Conservation (phyloP, 2,888 invertebrate species). For the Habroteleia sp. region DNA sequence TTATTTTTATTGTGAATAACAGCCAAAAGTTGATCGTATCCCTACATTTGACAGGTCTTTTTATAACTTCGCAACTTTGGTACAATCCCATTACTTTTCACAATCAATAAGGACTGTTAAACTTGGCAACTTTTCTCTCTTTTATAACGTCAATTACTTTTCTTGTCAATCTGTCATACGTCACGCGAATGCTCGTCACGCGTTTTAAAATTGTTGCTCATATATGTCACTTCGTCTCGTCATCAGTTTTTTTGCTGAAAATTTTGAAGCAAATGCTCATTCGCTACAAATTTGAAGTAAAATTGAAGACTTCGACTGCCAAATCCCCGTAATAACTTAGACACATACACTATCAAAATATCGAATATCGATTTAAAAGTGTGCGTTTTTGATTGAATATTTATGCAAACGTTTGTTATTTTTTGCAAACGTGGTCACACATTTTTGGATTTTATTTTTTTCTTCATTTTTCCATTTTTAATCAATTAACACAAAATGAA, state of each 20-base stretch:
- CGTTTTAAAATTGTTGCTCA: constrained; percentile 28
- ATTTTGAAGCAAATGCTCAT: not conserved
- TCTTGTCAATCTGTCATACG: constrained; percentile 52
- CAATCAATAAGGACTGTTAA: constrained; percentile 44
- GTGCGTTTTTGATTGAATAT: no score
- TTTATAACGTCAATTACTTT: constrained; percentile 48
- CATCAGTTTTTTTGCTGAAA: not conserved
- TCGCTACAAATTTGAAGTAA: not conserved
- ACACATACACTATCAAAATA: no score
- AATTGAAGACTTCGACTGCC: no score
- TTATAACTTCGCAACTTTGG: constrained; percentile 33
- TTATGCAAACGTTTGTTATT: no score
- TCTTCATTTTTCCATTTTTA: no score
- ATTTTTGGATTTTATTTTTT: no score
- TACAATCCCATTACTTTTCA: constrained; percentile 21
- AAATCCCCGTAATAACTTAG: no score
- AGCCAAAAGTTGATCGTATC: no score
- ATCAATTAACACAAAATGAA: not conserved
- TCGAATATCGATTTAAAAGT: no score
- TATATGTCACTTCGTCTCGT: constrained; percentile 17
- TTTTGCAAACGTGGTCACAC: no score
- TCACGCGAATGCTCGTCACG: constrained; percentile 36
- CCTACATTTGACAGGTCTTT: constrained; percentile 23
- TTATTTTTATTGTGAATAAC: no score
- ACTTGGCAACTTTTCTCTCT: constrained; percentile 43